Percentiles rank a stretch among this genome's conserved stretches.
Conservation (phyloP, 2,888 invertebrate species). For the Brenthis hecate region DNA sequence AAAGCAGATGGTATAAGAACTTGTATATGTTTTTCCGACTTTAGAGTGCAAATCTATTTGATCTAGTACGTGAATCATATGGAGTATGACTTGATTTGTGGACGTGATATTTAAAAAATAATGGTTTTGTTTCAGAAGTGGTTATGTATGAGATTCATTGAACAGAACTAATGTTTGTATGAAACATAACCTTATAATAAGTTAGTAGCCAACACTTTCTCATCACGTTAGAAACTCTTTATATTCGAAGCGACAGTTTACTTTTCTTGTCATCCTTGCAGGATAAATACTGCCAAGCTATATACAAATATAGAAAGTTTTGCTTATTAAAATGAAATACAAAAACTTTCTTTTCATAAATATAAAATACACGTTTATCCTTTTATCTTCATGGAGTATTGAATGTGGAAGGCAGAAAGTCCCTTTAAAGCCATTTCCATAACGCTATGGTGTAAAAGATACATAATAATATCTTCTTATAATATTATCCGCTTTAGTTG, state of each 20-base stretch:
- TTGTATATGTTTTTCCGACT: constrained; percentile 16
- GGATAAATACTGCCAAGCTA: too few relatives aligned
- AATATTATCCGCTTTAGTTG: constrained; percentile 15
- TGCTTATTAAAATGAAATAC: background rate
- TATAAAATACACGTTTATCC: constrained; percentile 19
- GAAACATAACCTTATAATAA: too few relatives aligned
- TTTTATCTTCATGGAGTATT: constrained; percentile 25
- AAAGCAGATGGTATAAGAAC: constrained; percentile 37
- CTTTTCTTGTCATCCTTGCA: too few relatives aligned
- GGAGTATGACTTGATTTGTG: too few relatives aligned
- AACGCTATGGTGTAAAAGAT: constrained; percentile 30
- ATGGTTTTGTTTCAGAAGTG: too few relatives aligned
- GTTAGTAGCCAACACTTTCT: too few relatives aligned
- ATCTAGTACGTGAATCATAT: background rate
- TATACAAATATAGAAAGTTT: background rate
- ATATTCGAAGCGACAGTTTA: too few relatives aligned
- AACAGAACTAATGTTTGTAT: too few relatives aligned
- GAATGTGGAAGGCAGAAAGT: constrained; percentile 21
- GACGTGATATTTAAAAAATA: too few relatives aligned
- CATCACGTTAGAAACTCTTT: too few relatives aligned
- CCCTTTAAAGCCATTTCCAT: constrained; percentile 31
- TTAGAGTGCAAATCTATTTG: background rate
- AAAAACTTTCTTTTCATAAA: constrained; percentile 17
- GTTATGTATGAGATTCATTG: too few relatives aligned
- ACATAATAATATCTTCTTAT: constrained; percentile 23